A percentile compares a stretch with the other conserved stretches of the same genome.
These are phyloP conservation scores for Agrilus planipennis DNA, from an alignment of 1,140 invertebrate species.

Conservation along the genomic window DNA sequence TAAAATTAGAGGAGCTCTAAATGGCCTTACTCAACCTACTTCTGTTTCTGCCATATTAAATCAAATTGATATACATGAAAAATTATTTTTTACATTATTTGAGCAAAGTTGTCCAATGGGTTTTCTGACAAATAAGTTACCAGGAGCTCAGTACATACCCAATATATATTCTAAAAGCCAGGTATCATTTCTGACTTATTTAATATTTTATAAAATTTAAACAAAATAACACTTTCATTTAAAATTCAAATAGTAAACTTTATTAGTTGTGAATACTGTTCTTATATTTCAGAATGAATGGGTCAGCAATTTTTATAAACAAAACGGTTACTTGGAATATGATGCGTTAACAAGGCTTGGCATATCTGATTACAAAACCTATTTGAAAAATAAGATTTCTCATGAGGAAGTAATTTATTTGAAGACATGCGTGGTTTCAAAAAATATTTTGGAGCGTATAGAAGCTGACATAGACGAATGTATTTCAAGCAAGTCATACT, in stretches of 20 bases:
- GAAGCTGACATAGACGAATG: conserved; percentile 78
- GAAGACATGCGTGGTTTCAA: conserved; percentile 65
- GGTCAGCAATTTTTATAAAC: conserved; percentile 84
- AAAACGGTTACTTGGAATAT: conserved; percentile 93
- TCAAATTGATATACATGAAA: conserved; percentile 70
- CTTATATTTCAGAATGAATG: conserved; percentile 77
- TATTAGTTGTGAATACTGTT: no score
- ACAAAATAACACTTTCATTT: background rate
- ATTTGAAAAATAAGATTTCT: conserved; percentile 65
- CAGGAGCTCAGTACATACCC: conserved; percentile 76
- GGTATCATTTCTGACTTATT: conserved; percentile 19
- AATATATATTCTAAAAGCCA: conserved; percentile 73
- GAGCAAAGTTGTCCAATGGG: conserved; percentile 63
- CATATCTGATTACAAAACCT: conserved; percentile 72
- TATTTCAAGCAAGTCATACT: conserved; percentile 56
- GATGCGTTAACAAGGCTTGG: conserved; percentile 79
- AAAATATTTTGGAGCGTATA: conserved; percentile 61
- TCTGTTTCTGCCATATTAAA: conserved; percentile 66
- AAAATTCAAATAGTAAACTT: no score
- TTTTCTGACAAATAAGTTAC: conserved; percentile 61
- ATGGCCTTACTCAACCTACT: conserved; percentile 78
- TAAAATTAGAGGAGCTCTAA: conserved; percentile 73
- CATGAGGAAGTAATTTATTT: conserved; percentile 63
- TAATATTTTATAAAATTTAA: no score
- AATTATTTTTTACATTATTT: conserved; percentile 65